Base-by-base conservation (phyloP, 2,888 invertebrate species). In the Theodoxus fluviatilis region DNA sequence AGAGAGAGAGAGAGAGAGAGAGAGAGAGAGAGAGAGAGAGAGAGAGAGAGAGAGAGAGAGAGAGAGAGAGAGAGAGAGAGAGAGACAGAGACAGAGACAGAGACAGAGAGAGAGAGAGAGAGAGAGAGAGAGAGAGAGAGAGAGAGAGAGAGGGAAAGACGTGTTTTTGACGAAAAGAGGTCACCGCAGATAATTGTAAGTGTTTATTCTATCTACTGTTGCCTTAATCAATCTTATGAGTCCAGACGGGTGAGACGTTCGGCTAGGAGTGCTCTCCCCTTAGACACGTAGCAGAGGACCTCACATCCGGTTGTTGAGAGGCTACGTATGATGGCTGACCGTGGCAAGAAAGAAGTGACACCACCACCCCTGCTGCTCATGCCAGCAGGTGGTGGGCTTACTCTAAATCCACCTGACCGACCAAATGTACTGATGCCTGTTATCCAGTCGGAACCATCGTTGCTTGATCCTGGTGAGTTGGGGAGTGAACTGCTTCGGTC, bases 361-460 rank as follows among this genome's bases (percentile, higher is more conserved):
- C 85, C 85, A 57, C 84, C 85, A 65, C 85, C 85, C 33, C 74
- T 84, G 71, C 77, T 85, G 57, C 74, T 84, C 22, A 84, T 84
- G 83, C 83, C 83, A 31, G 81, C 85, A 22, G 81, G 83, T 38
- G 83, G 83, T 59, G 85, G 85, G 18, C 76, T 84, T 18, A 85
- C 84, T 2, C 73, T 83, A 0, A 83, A 78, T 67, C 83, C 84
- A 22, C 79, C 83, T 4, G 78, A 79, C 55, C 82, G 82, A 63
- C 78, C 80, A 38, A 82, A 79, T 75, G 71, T 84, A 28, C 73
- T 84, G 25, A 82, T 85, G 82, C 84, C 84, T 43, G 81, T 85
- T 57, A 73, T 83, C 47, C 83, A 83, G 73, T 76, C 81, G 37
- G 83, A 81, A 76, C 78, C 83, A n/a, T 76, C 84, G 47, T 74